phyloP scores from a whole-genome alignment of 1,140 invertebrate species.

The Drosophila sproati region DNA sequence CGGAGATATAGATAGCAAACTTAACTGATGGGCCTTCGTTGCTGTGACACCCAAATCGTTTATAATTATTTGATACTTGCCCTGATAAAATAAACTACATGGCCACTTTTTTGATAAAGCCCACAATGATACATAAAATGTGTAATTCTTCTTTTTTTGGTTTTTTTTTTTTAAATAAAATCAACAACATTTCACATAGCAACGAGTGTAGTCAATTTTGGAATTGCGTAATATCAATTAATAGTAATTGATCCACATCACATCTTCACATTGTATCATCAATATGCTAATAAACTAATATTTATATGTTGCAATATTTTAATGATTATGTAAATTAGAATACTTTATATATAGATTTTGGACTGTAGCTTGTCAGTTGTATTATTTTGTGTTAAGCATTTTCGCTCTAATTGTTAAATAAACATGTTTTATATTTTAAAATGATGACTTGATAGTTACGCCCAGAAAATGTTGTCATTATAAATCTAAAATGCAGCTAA shows the following conservation, averaged over 20 bases:
- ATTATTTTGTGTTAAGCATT: not conserved
- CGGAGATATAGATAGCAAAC: constrained; percentile 25
- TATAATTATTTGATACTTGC: constrained; percentile 35
- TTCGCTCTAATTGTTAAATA: not conserved
- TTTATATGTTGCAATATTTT: not conserved
- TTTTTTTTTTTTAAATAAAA: constrained; percentile 3
- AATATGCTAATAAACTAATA: not conserved
- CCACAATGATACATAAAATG: constrained; percentile 30
- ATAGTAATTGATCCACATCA: not conserved
- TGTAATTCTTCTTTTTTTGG: not conserved
- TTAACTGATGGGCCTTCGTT: constrained; percentile 30
- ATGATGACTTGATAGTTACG: not conserved
- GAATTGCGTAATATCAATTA: not conserved
- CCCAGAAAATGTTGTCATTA: not conserved
- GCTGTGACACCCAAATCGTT: constrained; percentile 27
- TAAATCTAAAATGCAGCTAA: not conserved
- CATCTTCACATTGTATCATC: not conserved
- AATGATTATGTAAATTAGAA: not conserved
- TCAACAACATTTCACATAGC: constrained; percentile 6
- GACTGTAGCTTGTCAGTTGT: not conserved
- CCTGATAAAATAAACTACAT: constrained; percentile 36
- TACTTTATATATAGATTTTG: not conserved
- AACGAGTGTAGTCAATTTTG: not conserved
- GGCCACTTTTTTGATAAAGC: constrained; percentile 14
- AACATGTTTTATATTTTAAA: constrained; percentile 2